These are phyloP conservation scores for Nibea coibor DNA, from an alignment of 2,113 vertebrate genomes.

Conservation along the genomic window DNA sequence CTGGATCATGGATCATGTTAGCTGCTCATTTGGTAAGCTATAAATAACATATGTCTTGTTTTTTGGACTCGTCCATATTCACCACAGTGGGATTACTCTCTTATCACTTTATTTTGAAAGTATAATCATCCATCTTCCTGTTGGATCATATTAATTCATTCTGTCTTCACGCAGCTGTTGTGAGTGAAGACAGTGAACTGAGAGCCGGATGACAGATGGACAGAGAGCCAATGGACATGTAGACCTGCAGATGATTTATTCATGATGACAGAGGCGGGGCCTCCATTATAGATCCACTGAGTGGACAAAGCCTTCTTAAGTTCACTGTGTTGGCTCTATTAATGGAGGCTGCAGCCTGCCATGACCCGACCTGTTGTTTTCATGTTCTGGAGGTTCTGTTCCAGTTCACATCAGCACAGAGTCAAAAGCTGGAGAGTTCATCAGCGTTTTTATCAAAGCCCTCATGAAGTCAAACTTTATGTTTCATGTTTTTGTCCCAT, in stretches of 20 bases:
- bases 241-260: conserved; percentile 69
- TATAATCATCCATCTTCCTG: conserved; percentile 16
- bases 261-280: conserved; percentile 64
- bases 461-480: not conserved
- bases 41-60: too few relatives aligned
- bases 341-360: conserved; percentile 19
- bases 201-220: conserved; percentile 55
- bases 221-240: conserved; percentile 53
- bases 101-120: conserved; percentile 46
- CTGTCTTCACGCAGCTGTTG: not conserved
- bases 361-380: not conserved
- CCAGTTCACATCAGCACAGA: not conserved
- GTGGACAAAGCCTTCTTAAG: conserved; percentile 47
- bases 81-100: too few relatives aligned
- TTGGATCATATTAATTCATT: not conserved
- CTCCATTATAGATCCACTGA: conserved; percentile 41
- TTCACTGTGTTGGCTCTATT: conserved; percentile 12
- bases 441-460: too few relatives aligned
- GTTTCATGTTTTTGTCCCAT: too few relatives aligned
- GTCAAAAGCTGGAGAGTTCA: not conserved
- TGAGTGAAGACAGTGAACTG: conserved; percentile 31
- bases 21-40: too few relatives aligned
- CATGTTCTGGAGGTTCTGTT: not conserved
- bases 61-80: too few relatives aligned
- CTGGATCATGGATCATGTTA: too few relatives aligned